A percentile compares a stretch with the other conserved stretches of the same genome.
Evolutionary conservation across 2,888 invertebrate genomes (phyloP).

Genomic region (Chymomyza caudatula): DNA sequence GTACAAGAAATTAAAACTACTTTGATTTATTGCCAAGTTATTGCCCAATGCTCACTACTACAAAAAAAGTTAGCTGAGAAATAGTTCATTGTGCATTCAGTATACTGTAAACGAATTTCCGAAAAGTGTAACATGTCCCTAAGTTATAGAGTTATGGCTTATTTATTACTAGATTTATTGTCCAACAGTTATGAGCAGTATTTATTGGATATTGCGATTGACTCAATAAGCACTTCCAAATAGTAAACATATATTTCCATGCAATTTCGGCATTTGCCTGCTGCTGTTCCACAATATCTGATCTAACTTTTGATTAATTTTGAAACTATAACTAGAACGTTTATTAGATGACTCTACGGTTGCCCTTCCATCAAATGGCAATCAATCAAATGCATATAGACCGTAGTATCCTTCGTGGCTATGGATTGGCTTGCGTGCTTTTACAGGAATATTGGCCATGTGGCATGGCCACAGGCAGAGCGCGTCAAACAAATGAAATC

Average conservation of each 20-base stretch:
- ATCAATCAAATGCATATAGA: background rate
- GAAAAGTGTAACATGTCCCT: too few relatives aligned
- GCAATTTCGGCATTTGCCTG: background rate
- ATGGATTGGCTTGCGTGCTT: constrained; percentile 47
- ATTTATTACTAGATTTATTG: too few relatives aligned
- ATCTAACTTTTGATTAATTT: background rate
- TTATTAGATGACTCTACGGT: background rate
- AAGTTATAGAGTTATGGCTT: too few relatives aligned
- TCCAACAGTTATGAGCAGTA: background rate
- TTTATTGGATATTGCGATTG: background rate
- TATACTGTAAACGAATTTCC: too few relatives aligned
- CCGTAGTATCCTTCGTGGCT: background rate
- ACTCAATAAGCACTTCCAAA: background rate
- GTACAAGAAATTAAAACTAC: too few relatives aligned
- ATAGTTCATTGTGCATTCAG: too few relatives aligned
- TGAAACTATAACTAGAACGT: background rate
- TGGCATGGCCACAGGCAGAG: constrained; percentile 34
- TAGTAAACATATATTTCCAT: background rate
- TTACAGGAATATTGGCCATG: constrained; percentile 54
- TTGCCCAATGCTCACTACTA: too few relatives aligned
- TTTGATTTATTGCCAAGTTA: too few relatives aligned
- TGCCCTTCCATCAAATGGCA: background rate
- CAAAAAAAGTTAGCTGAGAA: too few relatives aligned
- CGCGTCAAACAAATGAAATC: constrained; percentile 69
- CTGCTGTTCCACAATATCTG: background rate